Base-by-base conservation (phyloP, 2,888 invertebrate species). In the Clitarchus hookeri region DNA sequence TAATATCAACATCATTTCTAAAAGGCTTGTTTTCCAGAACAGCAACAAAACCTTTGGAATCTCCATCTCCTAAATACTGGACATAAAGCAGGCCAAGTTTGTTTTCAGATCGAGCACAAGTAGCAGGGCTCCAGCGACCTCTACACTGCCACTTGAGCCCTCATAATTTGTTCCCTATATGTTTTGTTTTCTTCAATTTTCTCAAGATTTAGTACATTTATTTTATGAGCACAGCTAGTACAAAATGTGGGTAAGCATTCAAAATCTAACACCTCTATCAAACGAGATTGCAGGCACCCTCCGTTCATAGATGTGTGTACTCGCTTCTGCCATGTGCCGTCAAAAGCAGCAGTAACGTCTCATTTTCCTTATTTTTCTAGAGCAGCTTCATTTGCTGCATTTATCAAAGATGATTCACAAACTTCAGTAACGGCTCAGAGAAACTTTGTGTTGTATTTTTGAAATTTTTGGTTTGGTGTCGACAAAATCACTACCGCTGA, bases 321-420 rank as follows among this genome's bases (percentile, higher is more conserved):
- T 12, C 82, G 27, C 16, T 27, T 82, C 27, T 82, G 82, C 36
- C 82, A 27, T 23, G n/a, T 82, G 19, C 82, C 82, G 12, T 82
- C 82, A 82, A 82, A 82, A 16, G 23, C 82, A 82, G 82, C 82
- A 82, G 82, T 36, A 13, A 26, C 82, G 25, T 65, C 65, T 65
- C 0, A 65, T 65, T 6, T 65, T 65, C 65, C n/a, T 65, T n/a
- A 2, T 2, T n/a, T 65, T 65, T 65, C 65, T 12, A 65, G 19
- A 3, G 16, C 65, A 65, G 16, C 23, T 23, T 65, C 65, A 11
- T 65, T 65, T 65, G 23, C n/a, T 65, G 65, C 65, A 65, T 23
- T 0, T 65, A 19, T 65, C 65, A 48, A 6, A 48, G 48, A 65
- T 65, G 65, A 6, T 19, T 65, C 65, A 65, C 19, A 23, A 12